Evolutionary conservation across 37 sponge, comb jelly and placozoan genomes (phyloP).

Genomic region (Tethya wilhelma): DNA sequence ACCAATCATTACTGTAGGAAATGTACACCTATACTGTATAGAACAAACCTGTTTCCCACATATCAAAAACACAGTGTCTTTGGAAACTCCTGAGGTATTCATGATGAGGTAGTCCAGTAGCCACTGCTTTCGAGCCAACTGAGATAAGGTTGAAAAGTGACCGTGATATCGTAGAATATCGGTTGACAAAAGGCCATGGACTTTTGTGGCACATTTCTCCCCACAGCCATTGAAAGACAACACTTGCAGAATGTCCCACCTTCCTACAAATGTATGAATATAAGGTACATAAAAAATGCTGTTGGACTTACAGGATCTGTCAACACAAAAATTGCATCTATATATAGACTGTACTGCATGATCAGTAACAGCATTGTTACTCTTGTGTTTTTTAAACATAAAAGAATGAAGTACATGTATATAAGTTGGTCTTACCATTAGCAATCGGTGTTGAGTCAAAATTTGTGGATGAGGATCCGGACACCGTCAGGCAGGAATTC

Average conservation of each 20-base stretch:
- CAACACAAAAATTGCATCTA: too few species aligned
- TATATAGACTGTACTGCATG: too few species aligned
- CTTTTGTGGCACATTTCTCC: not conserved
- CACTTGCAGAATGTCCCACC: not conserved
- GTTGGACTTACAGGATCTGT: not conserved
- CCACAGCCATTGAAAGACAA: constrained; percentile 11
- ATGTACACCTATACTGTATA: not conserved
- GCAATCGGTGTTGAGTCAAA: too few species aligned
- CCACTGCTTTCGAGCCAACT: not conserved
- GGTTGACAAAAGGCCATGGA: not conserved
- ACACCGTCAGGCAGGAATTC: too few species aligned
- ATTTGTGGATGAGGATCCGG: too few species aligned
- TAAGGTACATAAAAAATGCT: not conserved
- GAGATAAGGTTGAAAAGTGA: not conserved
- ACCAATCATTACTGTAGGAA: not conserved
- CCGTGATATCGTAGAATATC: constrained; percentile 4
- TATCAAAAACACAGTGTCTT: too few species aligned
- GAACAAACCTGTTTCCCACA: too few species aligned
- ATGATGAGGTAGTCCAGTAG: constrained; percentile 8
- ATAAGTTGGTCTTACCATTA: too few species aligned
- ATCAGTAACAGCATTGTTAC: not conserved
- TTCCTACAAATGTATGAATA: not conserved
- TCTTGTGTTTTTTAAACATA: too few species aligned
- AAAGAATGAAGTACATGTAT: too few species aligned
- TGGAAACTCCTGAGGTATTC: too few species aligned